Conservation (phyloP, 1,140 invertebrate species). For the Drosophila bocqueti region DNA sequence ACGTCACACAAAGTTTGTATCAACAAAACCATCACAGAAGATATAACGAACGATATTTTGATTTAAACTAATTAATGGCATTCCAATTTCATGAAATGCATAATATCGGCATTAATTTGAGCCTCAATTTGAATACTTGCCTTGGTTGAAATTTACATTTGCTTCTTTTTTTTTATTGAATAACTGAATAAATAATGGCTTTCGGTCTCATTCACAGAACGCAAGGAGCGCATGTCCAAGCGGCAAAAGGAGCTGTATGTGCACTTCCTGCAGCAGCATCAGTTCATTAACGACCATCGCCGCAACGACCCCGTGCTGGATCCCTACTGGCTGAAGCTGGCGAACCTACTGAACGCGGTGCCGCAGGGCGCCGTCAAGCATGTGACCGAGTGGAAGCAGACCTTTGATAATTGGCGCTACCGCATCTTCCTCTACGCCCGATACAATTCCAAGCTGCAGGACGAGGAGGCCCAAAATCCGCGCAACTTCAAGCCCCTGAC, state of each 20-base stretch:
- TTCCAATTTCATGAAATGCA: slow-evolving; percentile 12
- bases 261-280: slow-evolving; percentile 79
- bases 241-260: slow-evolving; percentile 81
- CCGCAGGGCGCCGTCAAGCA: slow-evolving; percentile 80
- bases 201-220: slow-evolving; percentile 47
- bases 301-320: slow-evolving; percentile 79
- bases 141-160: slow-evolving; percentile 1
- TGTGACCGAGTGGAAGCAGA: slow-evolving; percentile 82
- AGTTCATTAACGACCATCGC: slow-evolving; percentile 77
- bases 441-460: slow-evolving; percentile 80
- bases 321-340: slow-evolving; percentile 77
- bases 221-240: slow-evolving; percentile 83
- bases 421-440: slow-evolving; percentile 80
- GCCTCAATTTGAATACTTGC: slow-evolving; percentile 12
- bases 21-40: background rate
- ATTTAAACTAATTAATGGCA: slow-evolving; percentile 15
- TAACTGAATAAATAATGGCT: background rate
- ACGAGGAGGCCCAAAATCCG: slow-evolving; percentile 78
- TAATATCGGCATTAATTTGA: slow-evolving; percentile 30
- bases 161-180: background rate
- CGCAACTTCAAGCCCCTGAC: slow-evolving; percentile 80
- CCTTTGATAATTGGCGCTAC: slow-evolving; percentile 83
- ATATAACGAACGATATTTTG: slow-evolving; percentile 2
- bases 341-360: slow-evolving; percentile 76
- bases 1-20: background rate